Conservation (phyloP, 2,888 invertebrate species). For the Entomobrya multifasciata region DNA sequence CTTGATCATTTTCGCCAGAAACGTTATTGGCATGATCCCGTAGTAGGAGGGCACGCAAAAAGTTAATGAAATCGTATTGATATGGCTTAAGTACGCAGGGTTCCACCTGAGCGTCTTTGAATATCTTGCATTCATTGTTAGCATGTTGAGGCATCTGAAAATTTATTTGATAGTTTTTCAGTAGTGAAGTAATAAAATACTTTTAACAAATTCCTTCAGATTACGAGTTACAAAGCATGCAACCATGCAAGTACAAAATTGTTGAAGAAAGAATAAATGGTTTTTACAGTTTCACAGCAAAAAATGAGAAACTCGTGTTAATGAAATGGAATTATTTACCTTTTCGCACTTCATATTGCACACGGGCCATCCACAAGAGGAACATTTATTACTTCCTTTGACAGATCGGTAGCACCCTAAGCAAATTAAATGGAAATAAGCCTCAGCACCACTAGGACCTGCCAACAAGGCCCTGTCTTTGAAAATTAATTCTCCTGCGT, state of each 20-base stretch:
- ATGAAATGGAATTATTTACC: conserved; percentile 62
- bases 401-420: conserved; percentile 80
- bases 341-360: conserved; percentile 85
- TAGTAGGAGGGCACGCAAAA: conserved; percentile 86
- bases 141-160: conserved; percentile 74
- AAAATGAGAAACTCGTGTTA: too few species aligned
- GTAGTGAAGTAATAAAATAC: too few species aligned
- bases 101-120: conserved; percentile 65
- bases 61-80: conserved; percentile 86
- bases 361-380: conserved; percentile 87
- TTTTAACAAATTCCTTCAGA: too few species aligned
- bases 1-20: conserved; percentile 32
- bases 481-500: conserved; percentile 87
- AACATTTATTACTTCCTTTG: conserved; percentile 71
- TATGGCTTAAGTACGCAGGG: conserved; percentile 75
- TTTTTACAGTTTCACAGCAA: too few species aligned
- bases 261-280: too few species aligned
- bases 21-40: conserved; percentile 83
- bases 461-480: conserved; percentile 88
- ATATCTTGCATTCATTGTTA: conserved; percentile 77
- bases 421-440: conserved; percentile 77
- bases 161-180: too few species aligned
- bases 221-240: too few species aligned
- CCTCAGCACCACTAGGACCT: conserved; percentile 84
- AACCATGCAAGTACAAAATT: too few species aligned